These are phyloP conservation scores for Todiramphus chloris DNA, from an alignment of 2,113 vertebrate species.

Conservation along the genomic window DNA sequence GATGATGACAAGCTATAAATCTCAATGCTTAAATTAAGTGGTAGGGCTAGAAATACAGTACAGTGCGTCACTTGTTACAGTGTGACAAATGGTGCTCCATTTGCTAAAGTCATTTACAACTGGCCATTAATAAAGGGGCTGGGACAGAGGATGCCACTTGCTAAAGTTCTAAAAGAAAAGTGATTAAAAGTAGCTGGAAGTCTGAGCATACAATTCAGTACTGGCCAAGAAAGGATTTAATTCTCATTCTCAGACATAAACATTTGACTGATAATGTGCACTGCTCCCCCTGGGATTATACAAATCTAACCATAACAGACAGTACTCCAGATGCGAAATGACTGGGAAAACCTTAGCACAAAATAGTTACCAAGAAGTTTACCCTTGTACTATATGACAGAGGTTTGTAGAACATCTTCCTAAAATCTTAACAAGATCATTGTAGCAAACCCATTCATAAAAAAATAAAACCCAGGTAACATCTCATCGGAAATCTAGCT, in stretches of 20 bases:
- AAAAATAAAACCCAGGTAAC: not conserved
- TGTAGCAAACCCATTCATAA: not conserved
- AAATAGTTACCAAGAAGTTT: constrained; percentile 35
- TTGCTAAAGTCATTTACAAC: constrained; percentile 75
- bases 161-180: constrained; percentile 53
- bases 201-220: constrained; percentile 23
- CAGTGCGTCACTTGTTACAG: constrained; percentile 67
- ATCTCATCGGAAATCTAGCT: not conserved
- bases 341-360: constrained; percentile 46
- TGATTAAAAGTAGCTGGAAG: constrained; percentile 46
- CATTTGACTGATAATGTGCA: constrained; percentile 65
- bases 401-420: not conserved
- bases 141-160: constrained; percentile 31
- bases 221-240: constrained; percentile 54
- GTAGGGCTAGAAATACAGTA: constrained; percentile 67
- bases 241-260: constrained; percentile 64
- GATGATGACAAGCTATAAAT: constrained; percentile 73
- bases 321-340: constrained; percentile 65
- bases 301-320: constrained; percentile 59
- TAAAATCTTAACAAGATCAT: not conserved
- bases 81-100: constrained; percentile 76
- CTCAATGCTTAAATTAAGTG: constrained; percentile 72
- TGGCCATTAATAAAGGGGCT: constrained; percentile 69
- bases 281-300: constrained; percentile 56
- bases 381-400: not conserved